Base-by-base conservation (phyloP, 2,797 vertebrate genomes). In the Thalassophryne amazonica region DNA sequence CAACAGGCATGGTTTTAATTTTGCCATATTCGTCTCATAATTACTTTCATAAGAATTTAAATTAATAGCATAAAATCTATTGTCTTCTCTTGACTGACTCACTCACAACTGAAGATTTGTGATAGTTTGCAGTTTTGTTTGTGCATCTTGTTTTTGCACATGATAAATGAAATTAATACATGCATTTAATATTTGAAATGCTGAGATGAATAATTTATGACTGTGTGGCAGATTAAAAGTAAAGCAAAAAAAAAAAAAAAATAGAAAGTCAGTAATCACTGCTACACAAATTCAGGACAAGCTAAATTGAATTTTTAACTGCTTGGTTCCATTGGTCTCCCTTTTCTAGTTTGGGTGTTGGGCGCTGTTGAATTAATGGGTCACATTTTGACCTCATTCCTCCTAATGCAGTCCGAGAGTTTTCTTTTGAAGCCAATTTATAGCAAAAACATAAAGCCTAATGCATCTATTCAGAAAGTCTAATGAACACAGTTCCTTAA, bases 151-250 rank as follows among this genome's bases (percentile, higher is more conserved):
- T 88, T 91, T 87, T 83, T 86, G 81, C 78, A 66, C 76, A 78
- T 85, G 86, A 91, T 90, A 86, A 90, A 88, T 89, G 28, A 88
- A 89, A 90, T 89, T 56, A 91, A 91, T 87, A 87, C 84, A 90
- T 55, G 60, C 54, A 28, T 88, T 90, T 83, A 88, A 90, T 91
- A 90, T 91, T 89, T 90, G 80, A 91, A 89, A 90, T 80, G 77
- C 73, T 27, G 38, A 29, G 42, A 86, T 91, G 61, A 88, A 91
- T 90, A 85, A 90, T 90, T 60, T 60, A 92, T 86, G 69, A 76
- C 41, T 62, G 54, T 11, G 52, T 57, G 41, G 81, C 80, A 80
- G 85, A 89, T 90, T 86, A 87, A 87, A 90, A 83, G 76, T 75
- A 69, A 76, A 61, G 68, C 51, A 57, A 50, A 49, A 53, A 53